These are phyloP conservation scores for Typhlichthys subterraneus DNA, from an alignment of 2,797 vertebrate species.

Conservation along the genomic window DNA sequence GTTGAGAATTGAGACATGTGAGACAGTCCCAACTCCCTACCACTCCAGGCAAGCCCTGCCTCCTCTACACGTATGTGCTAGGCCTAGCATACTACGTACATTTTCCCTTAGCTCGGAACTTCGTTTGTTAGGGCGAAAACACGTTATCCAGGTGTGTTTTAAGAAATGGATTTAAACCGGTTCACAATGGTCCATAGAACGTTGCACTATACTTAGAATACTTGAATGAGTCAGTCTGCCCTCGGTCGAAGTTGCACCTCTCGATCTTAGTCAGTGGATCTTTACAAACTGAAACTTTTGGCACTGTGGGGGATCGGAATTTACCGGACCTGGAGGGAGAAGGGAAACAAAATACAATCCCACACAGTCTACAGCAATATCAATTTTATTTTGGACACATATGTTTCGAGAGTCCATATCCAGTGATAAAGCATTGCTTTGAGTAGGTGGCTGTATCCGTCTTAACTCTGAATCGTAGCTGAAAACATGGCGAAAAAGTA, in stretches of 20 bases:
- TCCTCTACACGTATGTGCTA: too few species aligned
- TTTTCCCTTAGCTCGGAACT: constrained; percentile 33
- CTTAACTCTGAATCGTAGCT: constrained; percentile 22
- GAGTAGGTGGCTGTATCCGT: neutral
- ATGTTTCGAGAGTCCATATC: neutral
- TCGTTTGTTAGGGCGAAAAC: constrained; percentile 32
- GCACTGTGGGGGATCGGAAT: constrained; percentile 60
- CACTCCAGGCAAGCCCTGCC: too few species aligned
- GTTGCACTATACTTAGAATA: constrained; percentile 6
- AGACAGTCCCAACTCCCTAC: too few species aligned
- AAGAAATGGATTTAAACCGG: constrained; percentile 21
- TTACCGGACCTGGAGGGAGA: constrained; percentile 52
- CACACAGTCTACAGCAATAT: neutral
- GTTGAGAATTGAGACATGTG: too few species aligned
- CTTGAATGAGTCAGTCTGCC: too few species aligned
- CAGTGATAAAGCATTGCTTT: neutral
- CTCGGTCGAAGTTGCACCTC: constrained; percentile 22
- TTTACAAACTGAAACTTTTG: constrained; percentile 37
- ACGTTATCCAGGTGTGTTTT: constrained; percentile 27
- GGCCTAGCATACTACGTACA: too few species aligned
- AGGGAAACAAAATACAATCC: neutral
- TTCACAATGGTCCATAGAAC: neutral
- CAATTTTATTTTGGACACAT: neutral
- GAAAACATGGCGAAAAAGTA: constrained; percentile 91
- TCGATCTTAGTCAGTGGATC: constrained; percentile 34